Evolutionary conservation across 2,888 invertebrate genomes (phyloP).

Genomic region (Harmothoe impar): DNA sequence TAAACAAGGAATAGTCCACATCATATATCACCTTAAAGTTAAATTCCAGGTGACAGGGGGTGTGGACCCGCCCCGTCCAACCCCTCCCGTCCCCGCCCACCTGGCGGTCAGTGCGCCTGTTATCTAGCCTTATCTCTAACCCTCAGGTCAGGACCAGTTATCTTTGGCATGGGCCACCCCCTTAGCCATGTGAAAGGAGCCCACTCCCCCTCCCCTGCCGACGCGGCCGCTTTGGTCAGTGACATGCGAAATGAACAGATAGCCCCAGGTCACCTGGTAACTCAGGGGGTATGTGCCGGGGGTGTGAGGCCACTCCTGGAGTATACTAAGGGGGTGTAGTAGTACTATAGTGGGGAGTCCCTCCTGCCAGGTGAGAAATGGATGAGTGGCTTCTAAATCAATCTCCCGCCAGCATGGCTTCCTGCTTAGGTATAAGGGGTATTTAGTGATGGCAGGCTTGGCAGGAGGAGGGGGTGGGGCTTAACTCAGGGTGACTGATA

Average conservation of each 20-base stretch:
- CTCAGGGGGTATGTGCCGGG: neutral
- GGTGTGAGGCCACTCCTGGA: neutral
- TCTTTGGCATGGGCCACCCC: neutral
- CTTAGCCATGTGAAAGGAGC: neutral
- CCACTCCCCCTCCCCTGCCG: neutral
- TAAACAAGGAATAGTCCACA: too few relatives aligned
- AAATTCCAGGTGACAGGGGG: constrained; percentile 13
- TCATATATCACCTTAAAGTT: neutral
- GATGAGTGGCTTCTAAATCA: too few relatives aligned
- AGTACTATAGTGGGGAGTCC: neutral
- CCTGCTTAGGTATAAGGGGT: too few relatives aligned
- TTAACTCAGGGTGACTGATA: too few relatives aligned
- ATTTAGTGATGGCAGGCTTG: too few relatives aligned
- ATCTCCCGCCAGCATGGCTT: too few relatives aligned
- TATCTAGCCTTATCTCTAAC: neutral
- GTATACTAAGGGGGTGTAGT: neutral
- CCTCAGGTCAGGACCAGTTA: constrained; percentile 3
- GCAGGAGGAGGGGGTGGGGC: too few relatives aligned
- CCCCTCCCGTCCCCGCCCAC: constrained; percentile 9
- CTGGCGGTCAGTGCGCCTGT: neutral
- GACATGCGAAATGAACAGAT: constrained; percentile 50
- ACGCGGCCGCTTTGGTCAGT: constrained; percentile 36
- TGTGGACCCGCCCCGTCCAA: neutral
- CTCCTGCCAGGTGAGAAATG: too few relatives aligned
- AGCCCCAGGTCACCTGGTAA: constrained; percentile 34